phyloP scores from a whole-genome alignment of 1,140 invertebrate genomes.

The Drosophila sp. region DNA sequence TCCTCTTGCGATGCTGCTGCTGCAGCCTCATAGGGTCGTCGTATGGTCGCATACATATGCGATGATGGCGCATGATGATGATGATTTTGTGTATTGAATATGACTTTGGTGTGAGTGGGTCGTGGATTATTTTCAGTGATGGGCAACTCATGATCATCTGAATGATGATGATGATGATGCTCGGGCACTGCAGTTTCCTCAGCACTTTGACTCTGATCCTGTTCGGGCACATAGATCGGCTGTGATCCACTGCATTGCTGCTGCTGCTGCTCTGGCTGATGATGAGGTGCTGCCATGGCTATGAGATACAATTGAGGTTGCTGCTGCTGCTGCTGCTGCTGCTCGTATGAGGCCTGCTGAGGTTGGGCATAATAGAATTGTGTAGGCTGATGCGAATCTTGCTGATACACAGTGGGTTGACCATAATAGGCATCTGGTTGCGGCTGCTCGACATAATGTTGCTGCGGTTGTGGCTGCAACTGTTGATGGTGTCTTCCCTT shows the following conservation, averaged over 20 bases:
- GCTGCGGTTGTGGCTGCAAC: constrained; percentile 41
- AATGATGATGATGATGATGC: constrained; percentile 28
- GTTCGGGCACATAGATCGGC: constrained; percentile 72
- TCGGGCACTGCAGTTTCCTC: constrained; percentile 22
- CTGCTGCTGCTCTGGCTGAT: constrained; percentile 29
- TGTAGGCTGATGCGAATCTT: constrained; percentile 42
- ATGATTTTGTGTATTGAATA: constrained; percentile 61
- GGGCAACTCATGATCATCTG: constrained; percentile 44
- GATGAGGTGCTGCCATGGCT: constrained; percentile 56
- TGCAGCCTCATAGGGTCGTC: constrained; percentile 55
- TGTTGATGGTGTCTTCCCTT: constrained; percentile 68
- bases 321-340: constrained; percentile 59
- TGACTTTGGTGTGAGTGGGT: constrained; percentile 77
- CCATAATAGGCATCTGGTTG: constrained; percentile 53
- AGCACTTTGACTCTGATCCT: constrained; percentile 44
- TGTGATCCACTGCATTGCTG: constrained; percentile 33
- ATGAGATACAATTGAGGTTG: constrained; percentile 73
- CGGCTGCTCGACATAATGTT: constrained; percentile 23
- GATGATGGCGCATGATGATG: neutral
- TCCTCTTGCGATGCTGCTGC: constrained; percentile 37
- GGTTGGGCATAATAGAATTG: constrained; percentile 69
- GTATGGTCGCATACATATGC: constrained; percentile 43
- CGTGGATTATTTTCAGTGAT: constrained; percentile 78
- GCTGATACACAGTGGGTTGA: constrained; percentile 28
- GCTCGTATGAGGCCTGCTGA: constrained; percentile 27